Evolutionary conservation across 1,140 invertebrate genomes (phyloP), one percentile per base, ranked within the genome.

Genomic region (Batillaria attramentaria): DNA sequence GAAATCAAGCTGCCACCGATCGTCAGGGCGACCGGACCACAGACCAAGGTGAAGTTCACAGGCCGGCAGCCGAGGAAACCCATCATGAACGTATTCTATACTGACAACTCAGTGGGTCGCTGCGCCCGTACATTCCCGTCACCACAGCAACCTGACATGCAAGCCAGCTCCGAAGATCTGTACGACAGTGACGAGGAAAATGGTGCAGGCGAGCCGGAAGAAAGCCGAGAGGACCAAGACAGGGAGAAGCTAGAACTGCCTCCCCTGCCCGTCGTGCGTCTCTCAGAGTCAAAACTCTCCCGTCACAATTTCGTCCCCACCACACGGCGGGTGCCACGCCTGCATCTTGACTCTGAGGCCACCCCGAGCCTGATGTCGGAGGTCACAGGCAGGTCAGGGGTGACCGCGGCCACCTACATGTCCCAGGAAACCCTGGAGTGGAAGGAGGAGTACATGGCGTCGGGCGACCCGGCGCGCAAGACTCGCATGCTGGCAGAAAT

Each of bases 401-500:
- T 42, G 39, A 70, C 68, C 5, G 39, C n/a, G 39, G 39, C 39
- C 37, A 42, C 68, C 68, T 24, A 42, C 37, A 43, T 70, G 68
- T 70, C 41, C 28, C 31, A 77, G 35, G 79, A 79, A 24, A 81
- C 84, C 18, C 81, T 76, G 24, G 79, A 87, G 54, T 85, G 85
- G 80, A 87, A 87, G 79, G 41, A 76, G 35, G 5, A 84, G 33
- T 87, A 87, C 42, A 60, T 82, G 46, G 79, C 72, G n/a, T 84
- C 84, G n/a, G 76, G 78, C 10, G 72, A 87, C 72, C 84, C 78
- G 1, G 83, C 84, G 46, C 60, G 79, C 69, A 78, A 83, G 31
- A 84, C 76, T 28, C 79, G 80, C 68, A 85, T 82, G 69, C 77
- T 87, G 37, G 60, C 81, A 5, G 86, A 87, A 70, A 87, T 87